Conservation (phyloP, 2,797 vertebrate species). For the Cynopterus sphinx region DNA sequence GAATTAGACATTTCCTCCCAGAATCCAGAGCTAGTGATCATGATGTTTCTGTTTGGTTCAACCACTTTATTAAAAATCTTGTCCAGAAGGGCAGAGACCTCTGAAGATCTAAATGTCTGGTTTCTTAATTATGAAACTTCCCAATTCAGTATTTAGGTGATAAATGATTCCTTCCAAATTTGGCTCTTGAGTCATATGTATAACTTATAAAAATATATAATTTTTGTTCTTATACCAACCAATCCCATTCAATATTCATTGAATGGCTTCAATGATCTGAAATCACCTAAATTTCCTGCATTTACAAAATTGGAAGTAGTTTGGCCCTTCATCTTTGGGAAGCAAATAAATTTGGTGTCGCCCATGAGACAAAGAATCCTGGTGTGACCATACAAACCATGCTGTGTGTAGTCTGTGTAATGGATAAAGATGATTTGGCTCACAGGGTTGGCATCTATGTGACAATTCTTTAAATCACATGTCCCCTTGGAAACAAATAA, state of each 20-base stretch:
- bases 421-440: background rate
- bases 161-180: background rate
- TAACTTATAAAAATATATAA: constrained; percentile 26
- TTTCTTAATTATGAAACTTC: constrained; percentile 8
- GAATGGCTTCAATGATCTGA: background rate
- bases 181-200: background rate
- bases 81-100: background rate
- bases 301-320: background rate
- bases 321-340: background rate
- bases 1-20: background rate
- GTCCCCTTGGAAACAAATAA: background rate
- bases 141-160: background rate
- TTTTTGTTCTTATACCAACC: background rate
- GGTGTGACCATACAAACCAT: background rate
- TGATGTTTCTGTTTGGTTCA: background rate
- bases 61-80: background rate
- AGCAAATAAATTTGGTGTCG: background rate
- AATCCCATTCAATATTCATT: background rate
- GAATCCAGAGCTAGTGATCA: background rate
- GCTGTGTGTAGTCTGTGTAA: rapidly evolving
- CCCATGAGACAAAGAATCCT: background rate
- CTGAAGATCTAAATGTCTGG: background rate
- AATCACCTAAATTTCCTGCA: background rate
- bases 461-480: background rate
- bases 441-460: background rate